Evolutionary conservation across 2,797 vertebrate genomes (phyloP).

Genomic region (Rhinophrynus dorsalis): DNA sequence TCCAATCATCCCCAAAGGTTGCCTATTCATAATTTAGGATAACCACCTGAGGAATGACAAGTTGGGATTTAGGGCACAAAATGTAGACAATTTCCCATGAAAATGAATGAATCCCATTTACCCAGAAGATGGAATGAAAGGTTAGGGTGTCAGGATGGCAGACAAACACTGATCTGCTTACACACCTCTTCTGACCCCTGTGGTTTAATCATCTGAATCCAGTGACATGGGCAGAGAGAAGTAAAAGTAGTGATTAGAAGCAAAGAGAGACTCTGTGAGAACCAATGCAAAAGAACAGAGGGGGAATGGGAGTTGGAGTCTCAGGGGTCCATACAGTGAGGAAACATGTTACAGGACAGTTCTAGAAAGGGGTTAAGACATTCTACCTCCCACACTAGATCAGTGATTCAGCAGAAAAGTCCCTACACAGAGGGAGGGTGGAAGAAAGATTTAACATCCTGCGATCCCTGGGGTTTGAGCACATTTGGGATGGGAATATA

Average conservation of each 20-base stretch:
- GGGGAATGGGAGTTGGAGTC: background rate
- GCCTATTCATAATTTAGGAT: no score
- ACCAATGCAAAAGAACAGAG: background rate
- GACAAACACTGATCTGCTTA: no score
- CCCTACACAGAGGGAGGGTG: constrained; percentile 6
- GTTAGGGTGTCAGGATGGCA: no score
- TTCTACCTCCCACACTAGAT: constrained; percentile 4
- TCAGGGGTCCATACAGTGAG: background rate
- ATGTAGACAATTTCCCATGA: background rate
- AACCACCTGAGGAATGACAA: no score
- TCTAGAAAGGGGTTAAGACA: constrained; percentile 13
- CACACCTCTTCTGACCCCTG: constrained; percentile 11
- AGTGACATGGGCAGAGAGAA: constrained; percentile 5
- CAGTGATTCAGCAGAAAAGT: constrained; percentile 38
- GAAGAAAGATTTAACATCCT: constrained; percentile 17
- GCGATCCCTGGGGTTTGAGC: background rate
- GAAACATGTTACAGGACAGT: background rate
- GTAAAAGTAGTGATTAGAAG: background rate
- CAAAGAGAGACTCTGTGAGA: background rate
- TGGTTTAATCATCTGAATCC: background rate
- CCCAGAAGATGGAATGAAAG: no score
- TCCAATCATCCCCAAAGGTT: no score
- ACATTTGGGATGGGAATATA: background rate
- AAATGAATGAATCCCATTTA: background rate
- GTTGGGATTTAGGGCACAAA: background rate